Evolutionary conservation across 2,888 invertebrate species (phyloP).

Genomic region (Ptychoptera contaminata): DNA sequence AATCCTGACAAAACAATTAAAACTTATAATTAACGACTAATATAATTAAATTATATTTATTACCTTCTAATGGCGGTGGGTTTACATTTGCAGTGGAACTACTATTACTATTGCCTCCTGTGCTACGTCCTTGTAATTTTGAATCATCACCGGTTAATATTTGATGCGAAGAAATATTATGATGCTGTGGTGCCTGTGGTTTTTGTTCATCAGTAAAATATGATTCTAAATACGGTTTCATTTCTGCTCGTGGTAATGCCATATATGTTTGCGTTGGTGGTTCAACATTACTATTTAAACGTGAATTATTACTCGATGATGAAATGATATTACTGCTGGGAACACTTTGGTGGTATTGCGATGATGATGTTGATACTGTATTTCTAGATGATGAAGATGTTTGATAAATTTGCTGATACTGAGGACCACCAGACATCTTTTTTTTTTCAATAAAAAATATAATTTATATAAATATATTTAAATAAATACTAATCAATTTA

Average conservation of each 20-base stretch:
- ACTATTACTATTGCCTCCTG: constrained; percentile 9
- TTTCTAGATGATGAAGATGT: constrained; percentile 4
- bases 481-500: neutral
- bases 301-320: too few relatives aligned
- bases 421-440: too few relatives aligned
- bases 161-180: too few relatives aligned
- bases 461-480: constrained; percentile 10
- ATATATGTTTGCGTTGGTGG: too few relatives aligned
- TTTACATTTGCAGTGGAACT: constrained; percentile 13
- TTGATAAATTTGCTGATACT: too few relatives aligned
- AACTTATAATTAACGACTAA: constrained; percentile 15
- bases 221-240: constrained; percentile 55
- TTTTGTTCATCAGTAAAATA: constrained; percentile 51
- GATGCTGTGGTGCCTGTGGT: constrained; percentile 18
- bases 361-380: constrained; percentile 5
- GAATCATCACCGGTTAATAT: constrained; percentile 18
- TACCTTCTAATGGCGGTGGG: constrained; percentile 31
- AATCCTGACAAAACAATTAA: too few relatives aligned
- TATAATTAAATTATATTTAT: constrained; percentile 4
- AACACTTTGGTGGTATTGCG: too few relatives aligned
- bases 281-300: too few relatives aligned
- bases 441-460: too few relatives aligned
- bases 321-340: too few relatives aligned
- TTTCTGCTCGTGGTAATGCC: constrained; percentile 50
- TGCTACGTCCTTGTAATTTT: constrained; percentile 18